Percentiles rank a stretch among this genome's conserved stretches.
phyloP scores from a whole-genome alignment of 2,113 vertebrate genomes.

The Thamnophis sirtalis region DNA sequence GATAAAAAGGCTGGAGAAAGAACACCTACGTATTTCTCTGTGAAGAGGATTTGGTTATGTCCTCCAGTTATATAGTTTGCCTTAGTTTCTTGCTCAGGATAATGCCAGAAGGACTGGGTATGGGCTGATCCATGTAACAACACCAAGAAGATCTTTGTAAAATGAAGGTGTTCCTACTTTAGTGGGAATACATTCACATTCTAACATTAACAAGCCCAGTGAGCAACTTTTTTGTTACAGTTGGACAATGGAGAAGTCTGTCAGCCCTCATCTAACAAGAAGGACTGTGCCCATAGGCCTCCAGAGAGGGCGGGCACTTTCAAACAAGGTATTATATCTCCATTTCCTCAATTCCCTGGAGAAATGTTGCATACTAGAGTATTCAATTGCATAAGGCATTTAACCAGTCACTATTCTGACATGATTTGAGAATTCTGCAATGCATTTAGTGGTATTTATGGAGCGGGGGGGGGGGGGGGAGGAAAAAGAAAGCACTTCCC shows the following conservation, averaged over 20 bases:
- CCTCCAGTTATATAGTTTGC: neutral
- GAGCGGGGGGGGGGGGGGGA: accelerated
- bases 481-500: neutral
- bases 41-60: neutral
- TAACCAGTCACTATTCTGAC: neutral
- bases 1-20: neutral
- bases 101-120: neutral
- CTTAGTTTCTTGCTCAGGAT: neutral
- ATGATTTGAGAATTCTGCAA: neutral
- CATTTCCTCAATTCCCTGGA: neutral
- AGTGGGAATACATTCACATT: neutral
- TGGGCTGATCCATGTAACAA: neutral
- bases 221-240: neutral
- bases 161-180: neutral
- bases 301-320: neutral
- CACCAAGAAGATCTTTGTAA: neutral
- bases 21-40: neutral
- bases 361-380: neutral
- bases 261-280: neutral
- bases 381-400: neutral
- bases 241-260: neutral
- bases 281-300: neutral
- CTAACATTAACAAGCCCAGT: neutral
- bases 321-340: neutral
- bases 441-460: neutral